Base-by-base conservation (phyloP, 2,888 invertebrate genomes). In the Drosophila heteroneura region DNA sequence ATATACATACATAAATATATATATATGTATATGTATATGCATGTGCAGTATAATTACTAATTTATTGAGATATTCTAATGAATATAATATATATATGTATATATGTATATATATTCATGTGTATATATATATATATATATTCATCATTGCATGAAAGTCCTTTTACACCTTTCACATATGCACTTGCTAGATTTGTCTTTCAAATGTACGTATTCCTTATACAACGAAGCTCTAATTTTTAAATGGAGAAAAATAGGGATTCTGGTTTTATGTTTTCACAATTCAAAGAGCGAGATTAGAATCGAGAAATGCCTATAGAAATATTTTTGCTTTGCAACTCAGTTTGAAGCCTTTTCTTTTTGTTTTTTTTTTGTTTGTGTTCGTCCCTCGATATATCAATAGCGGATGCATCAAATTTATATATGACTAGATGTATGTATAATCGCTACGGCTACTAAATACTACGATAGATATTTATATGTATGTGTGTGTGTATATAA, bases 241-340 rank as follows among this genome's bases (percentile, higher is more conserved):
- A 58, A 32, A 22, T 22, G 41, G 58, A 47, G 47, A 22, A 58
- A 57, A 41, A 32, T 58, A 39, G 35, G n/a, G 26, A 9, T 47
- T 47, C 26, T 41, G 19, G 47, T 10, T 68, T 53, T 39, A 22
- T 53, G 14, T n/a, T 16, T 59, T 70, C 39, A 72, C 54, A 74
- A 58, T 74, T 66, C 22, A 49, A 56, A 56, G 32, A 56, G 33
- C 53, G 57, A 52, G 60, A 49, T 52, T 59, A 41, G 59, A 47
- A 53, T 63, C 53, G 59, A 62, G 51, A 65, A 76, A 75, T 75
- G 61, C 58, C 61, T 71, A 76, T 75, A 80, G 76, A 78, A 71
- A 68, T 71, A 58, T 85, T 88, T 83, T 90, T 85, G 90, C 90
- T 85, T 90, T 79, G 85, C 88, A 85, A 85, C 85, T 89, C 81